Evolutionary conservation across 1,140 invertebrate genomes (phyloP).

Genomic region (Scylla paramamosain): DNA sequence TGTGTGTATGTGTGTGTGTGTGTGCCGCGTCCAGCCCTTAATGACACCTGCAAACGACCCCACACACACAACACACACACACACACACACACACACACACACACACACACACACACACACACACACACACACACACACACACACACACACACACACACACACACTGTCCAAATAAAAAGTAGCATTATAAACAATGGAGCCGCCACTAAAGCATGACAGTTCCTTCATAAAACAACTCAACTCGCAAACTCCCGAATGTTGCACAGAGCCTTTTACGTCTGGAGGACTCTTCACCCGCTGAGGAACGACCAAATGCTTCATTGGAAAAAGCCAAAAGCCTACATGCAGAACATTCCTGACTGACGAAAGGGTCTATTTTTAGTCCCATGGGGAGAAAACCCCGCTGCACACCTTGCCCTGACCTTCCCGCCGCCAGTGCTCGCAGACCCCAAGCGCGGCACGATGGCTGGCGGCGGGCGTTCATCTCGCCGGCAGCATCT

Average conservation of each 20-base stretch:
- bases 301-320: not conserved
- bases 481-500: not conserved
- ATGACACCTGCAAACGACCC: too few relatives aligned
- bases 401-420: not conserved
- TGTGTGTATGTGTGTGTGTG: too few relatives aligned
- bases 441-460: not conserved
- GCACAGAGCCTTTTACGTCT: not conserved
- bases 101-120: not conserved
- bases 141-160: not conserved
- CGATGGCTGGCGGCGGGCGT: not conserved
- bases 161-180: not conserved
- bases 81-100: not conserved
- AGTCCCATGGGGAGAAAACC: not conserved
- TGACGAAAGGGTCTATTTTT: constrained; percentile 1
- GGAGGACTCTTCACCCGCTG: not conserved
- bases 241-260: not conserved
- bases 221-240: not conserved
- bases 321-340: not conserved
- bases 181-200: not conserved
- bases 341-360: not conserved
- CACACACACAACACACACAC: not conserved
- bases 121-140: not conserved
- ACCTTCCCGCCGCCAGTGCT: not conserved
- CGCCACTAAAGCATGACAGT: not conserved
- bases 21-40: too few relatives aligned